Percentiles rank a stretch among this genome's conserved stretches.
phyloP scores from a whole-genome alignment of 2,888 invertebrate species.

The Labia minor region DNA sequence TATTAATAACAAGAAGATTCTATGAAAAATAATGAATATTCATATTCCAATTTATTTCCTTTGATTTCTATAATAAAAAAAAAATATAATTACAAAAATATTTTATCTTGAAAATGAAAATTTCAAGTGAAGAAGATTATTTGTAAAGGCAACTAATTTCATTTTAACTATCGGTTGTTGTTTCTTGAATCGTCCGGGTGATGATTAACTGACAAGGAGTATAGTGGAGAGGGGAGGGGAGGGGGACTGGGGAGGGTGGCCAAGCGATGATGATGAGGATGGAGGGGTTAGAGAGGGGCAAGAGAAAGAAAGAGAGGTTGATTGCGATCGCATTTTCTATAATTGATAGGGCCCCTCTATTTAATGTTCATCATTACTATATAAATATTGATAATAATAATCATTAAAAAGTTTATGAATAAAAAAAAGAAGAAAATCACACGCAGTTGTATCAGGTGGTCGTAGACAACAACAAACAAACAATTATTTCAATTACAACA shows the following conservation, averaged over 20 bases:
- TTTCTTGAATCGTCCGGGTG: background rate
- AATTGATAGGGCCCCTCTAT: no score
- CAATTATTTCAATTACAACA: no score
- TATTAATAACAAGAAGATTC: no score
- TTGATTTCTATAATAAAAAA: no score
- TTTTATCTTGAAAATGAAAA: no score
- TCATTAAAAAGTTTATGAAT: background rate
- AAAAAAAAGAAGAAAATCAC: background rate
- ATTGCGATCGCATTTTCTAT: constrained; percentile 31
- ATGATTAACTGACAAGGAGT: constrained; percentile 15
- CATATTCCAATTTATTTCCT: no score
- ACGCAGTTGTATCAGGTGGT: no score
- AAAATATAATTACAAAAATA: no score
- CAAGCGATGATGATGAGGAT: no score
- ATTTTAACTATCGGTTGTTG: background rate
- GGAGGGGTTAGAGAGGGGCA: constrained; percentile 29
- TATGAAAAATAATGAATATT: no score
- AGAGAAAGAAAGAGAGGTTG: constrained; percentile 28
- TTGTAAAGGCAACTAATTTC: background rate
- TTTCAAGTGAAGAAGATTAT: no score
- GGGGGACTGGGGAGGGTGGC: constrained; percentile 21
- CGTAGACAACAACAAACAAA: no score
- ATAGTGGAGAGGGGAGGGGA: constrained; percentile 15
- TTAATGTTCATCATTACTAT: constrained; percentile 1
- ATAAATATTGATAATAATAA: constrained; percentile 13